Conservation (phyloP, 2,888 invertebrate species). For the Acanthosepion lycidas region DNA sequence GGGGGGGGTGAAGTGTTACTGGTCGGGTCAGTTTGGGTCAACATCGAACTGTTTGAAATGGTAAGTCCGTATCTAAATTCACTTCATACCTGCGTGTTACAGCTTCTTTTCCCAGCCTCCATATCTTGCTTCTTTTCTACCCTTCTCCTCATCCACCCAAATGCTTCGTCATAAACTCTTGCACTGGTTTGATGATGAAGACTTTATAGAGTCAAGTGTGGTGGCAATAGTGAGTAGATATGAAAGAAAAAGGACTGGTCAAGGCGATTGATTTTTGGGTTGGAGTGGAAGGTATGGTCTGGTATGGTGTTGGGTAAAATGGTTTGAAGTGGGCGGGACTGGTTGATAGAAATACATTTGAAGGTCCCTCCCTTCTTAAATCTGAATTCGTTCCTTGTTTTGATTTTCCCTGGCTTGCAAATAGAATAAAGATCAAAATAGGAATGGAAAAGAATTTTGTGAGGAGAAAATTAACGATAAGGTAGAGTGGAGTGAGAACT, state of each 20-base stretch:
- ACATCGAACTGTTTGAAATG: conserved; percentile 22
- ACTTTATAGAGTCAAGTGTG: neutral
- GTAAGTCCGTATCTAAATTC: conserved; percentile 21
- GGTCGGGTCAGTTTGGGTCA: conserved; percentile 23
- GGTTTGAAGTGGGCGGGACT: conserved; percentile 14
- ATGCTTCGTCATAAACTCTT: conserved; percentile 23
- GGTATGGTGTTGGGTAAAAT: neutral
- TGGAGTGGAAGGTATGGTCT: neutral
- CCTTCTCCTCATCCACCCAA: neutral
- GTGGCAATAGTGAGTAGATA: neutral
- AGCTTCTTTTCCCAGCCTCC: neutral
- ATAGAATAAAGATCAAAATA: neutral
- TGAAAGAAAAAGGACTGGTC: conserved; percentile 17
- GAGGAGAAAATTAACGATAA: neutral
- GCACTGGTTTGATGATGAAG: neutral
- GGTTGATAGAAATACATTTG: neutral
- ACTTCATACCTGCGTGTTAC: neutral
- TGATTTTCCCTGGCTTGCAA: neutral
- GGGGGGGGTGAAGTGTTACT: neutral
- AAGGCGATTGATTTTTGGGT: neutral
- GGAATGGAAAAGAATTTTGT: neutral
- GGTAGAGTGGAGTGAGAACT: neutral
- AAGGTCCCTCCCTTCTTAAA: conserved; percentile 1
- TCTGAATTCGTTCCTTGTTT: neutral
- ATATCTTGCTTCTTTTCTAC: neutral